Evolutionary conservation across 1,140 invertebrate species (phyloP).

Genomic region (Frieseomelitta varia): DNA sequence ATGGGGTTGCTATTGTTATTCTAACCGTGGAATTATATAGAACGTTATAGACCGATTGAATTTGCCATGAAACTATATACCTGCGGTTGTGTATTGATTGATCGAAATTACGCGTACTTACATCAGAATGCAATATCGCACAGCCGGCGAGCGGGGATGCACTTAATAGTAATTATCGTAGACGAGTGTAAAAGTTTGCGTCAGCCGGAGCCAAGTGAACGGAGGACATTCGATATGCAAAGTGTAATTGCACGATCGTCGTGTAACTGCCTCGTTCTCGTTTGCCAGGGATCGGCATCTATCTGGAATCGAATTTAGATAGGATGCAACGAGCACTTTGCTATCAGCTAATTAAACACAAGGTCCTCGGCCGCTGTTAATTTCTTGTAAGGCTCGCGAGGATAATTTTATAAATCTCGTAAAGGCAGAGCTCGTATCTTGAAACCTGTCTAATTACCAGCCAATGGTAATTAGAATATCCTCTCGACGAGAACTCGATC

Average conservation of each 20-base stretch:
- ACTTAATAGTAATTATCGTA: background rate
- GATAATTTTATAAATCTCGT: constrained; percentile 33
- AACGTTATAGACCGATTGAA: background rate
- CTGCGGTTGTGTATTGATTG: background rate
- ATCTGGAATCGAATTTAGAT: background rate
- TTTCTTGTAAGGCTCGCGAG: constrained; percentile 29
- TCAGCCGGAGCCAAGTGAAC: background rate
- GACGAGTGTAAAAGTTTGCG: background rate
- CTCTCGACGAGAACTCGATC: background rate
- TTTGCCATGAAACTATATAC: no score
- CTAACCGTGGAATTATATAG: background rate
- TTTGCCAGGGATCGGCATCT: background rate
- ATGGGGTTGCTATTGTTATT: background rate
- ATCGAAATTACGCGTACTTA: no score
- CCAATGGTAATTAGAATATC: background rate
- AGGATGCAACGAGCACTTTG: background rate
- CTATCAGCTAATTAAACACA: constrained; percentile 48
- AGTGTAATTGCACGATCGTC: background rate
- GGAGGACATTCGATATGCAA: background rate
- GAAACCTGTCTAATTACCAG: background rate
- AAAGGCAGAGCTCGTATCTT: background rate
- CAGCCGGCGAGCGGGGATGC: background rate
- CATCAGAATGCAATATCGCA: background rate
- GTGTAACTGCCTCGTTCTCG: background rate
- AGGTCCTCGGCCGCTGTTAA: constrained; percentile 32